Percentiles rank a stretch among this genome's conserved stretches.
Conservation (phyloP, 2,797 vertebrate genomes). For the Silurus lanzhouensis region DNA sequence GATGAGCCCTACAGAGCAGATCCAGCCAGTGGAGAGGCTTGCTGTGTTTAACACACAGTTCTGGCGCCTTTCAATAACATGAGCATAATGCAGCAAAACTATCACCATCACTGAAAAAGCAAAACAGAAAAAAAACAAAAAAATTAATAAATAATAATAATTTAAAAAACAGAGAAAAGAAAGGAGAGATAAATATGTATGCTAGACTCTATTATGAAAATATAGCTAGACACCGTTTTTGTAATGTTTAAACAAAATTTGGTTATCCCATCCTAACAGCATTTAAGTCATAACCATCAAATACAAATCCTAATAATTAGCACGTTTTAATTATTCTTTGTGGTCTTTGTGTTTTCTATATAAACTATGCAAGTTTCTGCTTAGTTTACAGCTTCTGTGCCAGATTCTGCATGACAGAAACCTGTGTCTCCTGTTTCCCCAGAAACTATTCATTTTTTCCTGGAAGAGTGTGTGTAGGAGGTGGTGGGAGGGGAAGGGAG, state of each 20-base stretch:
- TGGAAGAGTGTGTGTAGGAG: constrained; percentile 31
- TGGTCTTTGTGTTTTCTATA: not conserved
- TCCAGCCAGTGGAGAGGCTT: constrained; percentile 82
- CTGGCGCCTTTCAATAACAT: constrained; percentile 83
- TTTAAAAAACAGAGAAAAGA: not conserved
- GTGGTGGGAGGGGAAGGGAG: constrained; percentile 9
- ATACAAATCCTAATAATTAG: not conserved
- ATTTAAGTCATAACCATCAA: not conserved
- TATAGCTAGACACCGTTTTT: not conserved
- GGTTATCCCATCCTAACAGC: not conserved
- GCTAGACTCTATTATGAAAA: not conserved
- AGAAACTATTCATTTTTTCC: constrained; percentile 41
- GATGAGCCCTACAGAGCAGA: constrained; percentile 86
- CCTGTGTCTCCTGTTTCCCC: constrained; percentile 13
- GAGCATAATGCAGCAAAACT: constrained; percentile 85
- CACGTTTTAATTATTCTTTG: not conserved
- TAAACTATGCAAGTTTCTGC: not conserved
- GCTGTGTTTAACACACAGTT: constrained; percentile 86
- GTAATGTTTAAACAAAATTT: not conserved
- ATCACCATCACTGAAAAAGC: constrained; percentile 81
- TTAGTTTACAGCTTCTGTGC: not conserved
- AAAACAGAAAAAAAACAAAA: constrained; percentile 9
- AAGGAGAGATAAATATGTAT: not conserved
- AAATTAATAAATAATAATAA: constrained; percentile 8
- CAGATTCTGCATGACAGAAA: constrained; percentile 30